These are phyloP conservation scores for Thalpophila matura DNA, from an alignment of 2,888 invertebrate genomes.

Conservation along the genomic window DNA sequence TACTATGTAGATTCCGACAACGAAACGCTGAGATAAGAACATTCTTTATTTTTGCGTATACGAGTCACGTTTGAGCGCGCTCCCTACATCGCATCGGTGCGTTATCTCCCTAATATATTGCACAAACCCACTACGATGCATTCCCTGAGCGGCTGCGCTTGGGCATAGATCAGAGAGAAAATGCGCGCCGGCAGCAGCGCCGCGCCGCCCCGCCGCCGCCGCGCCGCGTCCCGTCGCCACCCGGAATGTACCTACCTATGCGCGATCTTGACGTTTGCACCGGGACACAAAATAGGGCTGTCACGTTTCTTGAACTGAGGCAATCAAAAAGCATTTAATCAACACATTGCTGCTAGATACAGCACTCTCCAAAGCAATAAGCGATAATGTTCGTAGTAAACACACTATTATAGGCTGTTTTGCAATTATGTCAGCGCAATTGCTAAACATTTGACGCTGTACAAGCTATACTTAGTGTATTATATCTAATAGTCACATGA, in stretches of 20 bases:
- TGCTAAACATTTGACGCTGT: background rate
- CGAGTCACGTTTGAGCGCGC: slow-evolving; percentile 53
- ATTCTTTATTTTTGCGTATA: slow-evolving; percentile 54
- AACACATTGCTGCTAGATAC: no score
- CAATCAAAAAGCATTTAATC: background rate
- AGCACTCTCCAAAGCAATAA: no score
- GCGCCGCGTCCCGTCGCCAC: background rate
- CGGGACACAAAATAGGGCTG: slow-evolving; percentile 32
- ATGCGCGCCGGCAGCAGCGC: slow-evolving; percentile 39
- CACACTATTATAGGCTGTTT: background rate
- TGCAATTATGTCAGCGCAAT: background rate
- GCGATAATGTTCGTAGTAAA: background rate
- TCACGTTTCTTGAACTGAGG: background rate
- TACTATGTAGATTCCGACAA: slow-evolving; percentile 40
- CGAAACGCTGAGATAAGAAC: slow-evolving; percentile 43
- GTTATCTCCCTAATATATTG: slow-evolving; percentile 64
- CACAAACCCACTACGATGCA: slow-evolving; percentile 47
- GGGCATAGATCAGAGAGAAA: slow-evolving; percentile 66
- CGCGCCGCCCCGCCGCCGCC: background rate
- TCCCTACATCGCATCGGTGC: slow-evolving; percentile 33
- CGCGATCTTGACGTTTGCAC: slow-evolving; percentile 24
- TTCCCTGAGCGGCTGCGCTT: slow-evolving; percentile 61
- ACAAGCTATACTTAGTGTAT: slow-evolving; percentile 8
- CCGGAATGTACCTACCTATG: slow-evolving; percentile 35
- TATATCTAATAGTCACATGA: slow-evolving; percentile 21